phyloP scores from a whole-genome alignment of 2,113 vertebrate species.

The Marcusenius ussheri region DNA sequence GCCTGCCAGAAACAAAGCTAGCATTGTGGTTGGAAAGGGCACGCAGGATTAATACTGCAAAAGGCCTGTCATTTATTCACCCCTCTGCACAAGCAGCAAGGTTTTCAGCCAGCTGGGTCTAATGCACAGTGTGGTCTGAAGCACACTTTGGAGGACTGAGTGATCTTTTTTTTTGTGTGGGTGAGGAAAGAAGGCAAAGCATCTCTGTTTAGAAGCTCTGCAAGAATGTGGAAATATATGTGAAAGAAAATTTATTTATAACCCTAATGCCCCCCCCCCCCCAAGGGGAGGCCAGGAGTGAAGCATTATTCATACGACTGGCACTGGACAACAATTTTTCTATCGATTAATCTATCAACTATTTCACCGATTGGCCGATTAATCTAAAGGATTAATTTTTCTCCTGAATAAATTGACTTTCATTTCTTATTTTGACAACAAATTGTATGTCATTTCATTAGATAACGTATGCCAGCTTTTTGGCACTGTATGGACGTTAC shows the following conservation, averaged over 20 bases:
- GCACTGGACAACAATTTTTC: background rate
- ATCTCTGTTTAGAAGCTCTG: background rate
- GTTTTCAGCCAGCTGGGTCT: slow-evolving; percentile 17
- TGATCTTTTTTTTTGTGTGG: background rate
- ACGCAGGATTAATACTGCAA: slow-evolving; percentile 42
- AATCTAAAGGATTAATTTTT: background rate
- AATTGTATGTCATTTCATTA: background rate
- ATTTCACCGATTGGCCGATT: background rate
- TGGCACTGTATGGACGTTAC: background rate
- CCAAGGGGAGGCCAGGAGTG: background rate
- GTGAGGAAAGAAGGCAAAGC: background rate
- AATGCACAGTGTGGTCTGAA: background rate
- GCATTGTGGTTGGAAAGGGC: slow-evolving; percentile 47
- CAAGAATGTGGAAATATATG: background rate
- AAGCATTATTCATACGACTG: background rate
- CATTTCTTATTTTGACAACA: background rate
- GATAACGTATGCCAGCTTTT: background rate
- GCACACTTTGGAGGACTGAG: background rate
- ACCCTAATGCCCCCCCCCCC: background rate
- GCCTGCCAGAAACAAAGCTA: slow-evolving; percentile 37
- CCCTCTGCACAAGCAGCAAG: slow-evolving; percentile 18
- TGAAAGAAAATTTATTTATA: background rate
- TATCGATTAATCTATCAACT: background rate
- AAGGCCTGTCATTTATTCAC: slow-evolving; percentile 31
- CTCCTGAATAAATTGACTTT: background rate